Base-by-base conservation (phyloP, 1,140 invertebrate species). In the Anastrepha obliqua region DNA sequence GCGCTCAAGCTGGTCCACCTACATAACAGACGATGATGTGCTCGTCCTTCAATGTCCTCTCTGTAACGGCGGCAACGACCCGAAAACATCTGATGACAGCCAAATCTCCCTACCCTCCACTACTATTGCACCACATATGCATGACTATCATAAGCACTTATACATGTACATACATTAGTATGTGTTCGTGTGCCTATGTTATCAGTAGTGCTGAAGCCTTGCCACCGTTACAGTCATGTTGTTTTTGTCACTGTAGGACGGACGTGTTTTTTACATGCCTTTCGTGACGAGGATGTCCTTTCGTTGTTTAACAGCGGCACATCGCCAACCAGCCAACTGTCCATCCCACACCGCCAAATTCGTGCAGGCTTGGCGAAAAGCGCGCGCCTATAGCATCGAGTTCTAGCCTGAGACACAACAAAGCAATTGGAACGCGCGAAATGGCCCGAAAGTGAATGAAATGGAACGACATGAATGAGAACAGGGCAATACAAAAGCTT, bases 51-150 rank as follows among this genome's bases (percentile, higher is more conserved):
- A 91, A 91, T 90, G 91, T 91, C 91, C 91, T 91, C 90, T 86
- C 87, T 86, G 87, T 64, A 65, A 60, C 65, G 86, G 88, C 88
- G 88, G 88, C 88, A 87, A 87, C 91, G 90, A 89, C 91, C 90
- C 90, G 90, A 90, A 91, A 92, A 92, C 91, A 91, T 91, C 91
- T 92, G 91, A 91, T 89, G 55, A 86, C 90, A 90, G 89, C 89
- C 89, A 90, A 87, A 87, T 74, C 65, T 64, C 70, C 86, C 74
- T 89, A 88, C 87, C 86, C 87, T 87, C 89, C 90, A 89, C 89
- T 89, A 86, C 90, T 88, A 60, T 67, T 90, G 89, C 90, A 89
- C 89, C 90, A 85, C 89, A 64, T 29, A 29, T 89, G 88, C 88
- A 87, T 87, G 29, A 29, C 29, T 29, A 29, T 29, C 29, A 29